Base-by-base conservation (phyloP, 2,888 invertebrate species). In the Spisula subtruncata region DNA sequence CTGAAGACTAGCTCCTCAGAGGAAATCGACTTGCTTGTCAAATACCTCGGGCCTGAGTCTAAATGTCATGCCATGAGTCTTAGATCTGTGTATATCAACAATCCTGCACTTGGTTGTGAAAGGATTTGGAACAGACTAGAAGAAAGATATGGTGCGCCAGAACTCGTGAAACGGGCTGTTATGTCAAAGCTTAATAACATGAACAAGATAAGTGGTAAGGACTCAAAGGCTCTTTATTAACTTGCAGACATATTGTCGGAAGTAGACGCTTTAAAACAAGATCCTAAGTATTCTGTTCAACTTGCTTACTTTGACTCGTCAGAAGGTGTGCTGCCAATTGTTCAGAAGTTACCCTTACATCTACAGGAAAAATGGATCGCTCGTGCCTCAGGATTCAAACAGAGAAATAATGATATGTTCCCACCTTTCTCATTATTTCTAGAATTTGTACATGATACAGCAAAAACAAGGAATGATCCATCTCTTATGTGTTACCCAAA, bases 71-170 rank as follows among this genome's bases (percentile, higher is more conserved):
- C 90, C 8, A 71, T 86, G 12, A 89, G 81, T 46, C 41, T 90
- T 20, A 83, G 86, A 66, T 66, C 90, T 48, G 85, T 85, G 16
- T 79, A 90, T 81, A 56, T 51, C 5, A n/a, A 51, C 12, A 81
- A 87, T 25, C 89, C 89, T 54, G 71, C 25, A 16, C 81, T 20
- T 56, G 85, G 87, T 25, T 71, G 88, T 16, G n/a, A 54, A 32
- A 60, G 35, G 25, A 60, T 89, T 12, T 92, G 90, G 91, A 48
- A 83, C 25, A 84, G 87, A 71, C 86, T 92, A 2, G 87, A 91
- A 32, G 85, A 91, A 25, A 80, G 84, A 81, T 90, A 89, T 80
- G 91, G 91, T n/a, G 29, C 35, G 71, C 91, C 89, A 2, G 92
- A 92, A 46, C 20, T 92, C 6, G 84, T 89, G 0, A 81, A 90